Evolutionary conservation across 2,113 vertebrate species (phyloP), one percentile per base, ranked within the genome.

Genomic region (Dascyllus trimaculatus): DNA sequence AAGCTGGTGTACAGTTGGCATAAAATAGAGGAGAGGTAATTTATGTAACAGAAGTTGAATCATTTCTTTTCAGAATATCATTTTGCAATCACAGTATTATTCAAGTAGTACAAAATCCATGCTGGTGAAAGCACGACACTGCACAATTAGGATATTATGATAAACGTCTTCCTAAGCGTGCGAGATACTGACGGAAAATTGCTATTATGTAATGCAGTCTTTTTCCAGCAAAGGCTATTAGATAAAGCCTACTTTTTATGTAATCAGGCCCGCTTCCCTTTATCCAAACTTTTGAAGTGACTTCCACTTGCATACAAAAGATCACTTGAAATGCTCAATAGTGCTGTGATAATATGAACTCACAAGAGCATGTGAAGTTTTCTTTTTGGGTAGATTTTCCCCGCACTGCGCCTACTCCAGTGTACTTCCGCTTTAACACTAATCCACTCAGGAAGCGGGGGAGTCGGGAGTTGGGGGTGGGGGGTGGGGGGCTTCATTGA

Each of bases 381-480:
- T 53, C n/a, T 77, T 75, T 38, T 25, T 0, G 19, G 71, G 35
- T 71, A 45, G 63, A 80, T 71, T 81, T 85, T 70, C 18, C 61
- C 26, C 43, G 35, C 46, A 25, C 43, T 75, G 78, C 84, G 15
- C 71, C 61, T 60, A 65, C 75, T 81, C 51, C 68, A 60, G 48
- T 21, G 38, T 68, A 57, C 74, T 84, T 82, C 73, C 62, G 67
- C 75, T 85, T 81, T 76, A 89, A 85, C 77, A 75, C 72, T 78
- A 86, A 90, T 92, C 89, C 88, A 85, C 82, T 91, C 65, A 78
- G 76, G 71, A 85, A 75, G 78, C n/a, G 10, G 71, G n/a, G n/a
- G n/a, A n/a, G n/a, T n/a, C n/a, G n/a, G n/a, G n/a, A n/a, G n/a
- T n/a, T 29, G 26, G 26, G 2, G 26, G 26, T 35, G 32, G 32